Evolutionary conservation across 2,888 invertebrate genomes (phyloP).

Genomic region (Cryptosula pallasiana): DNA sequence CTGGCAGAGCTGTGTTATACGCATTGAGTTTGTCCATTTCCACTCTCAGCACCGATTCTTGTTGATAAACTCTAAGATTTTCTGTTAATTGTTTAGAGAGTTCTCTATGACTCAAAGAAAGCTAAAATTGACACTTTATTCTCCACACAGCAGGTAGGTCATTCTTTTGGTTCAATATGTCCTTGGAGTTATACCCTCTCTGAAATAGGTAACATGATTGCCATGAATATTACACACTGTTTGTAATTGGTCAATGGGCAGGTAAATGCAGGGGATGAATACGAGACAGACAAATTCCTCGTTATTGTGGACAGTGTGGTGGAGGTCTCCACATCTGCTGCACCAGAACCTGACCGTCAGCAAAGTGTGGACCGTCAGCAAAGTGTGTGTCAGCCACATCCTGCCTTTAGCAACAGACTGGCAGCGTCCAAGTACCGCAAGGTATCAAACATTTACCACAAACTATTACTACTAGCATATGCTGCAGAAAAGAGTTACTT

Average conservation of each 20-base stretch:
- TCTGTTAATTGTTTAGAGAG: not conserved
- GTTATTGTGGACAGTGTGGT: conserved; percentile 35
- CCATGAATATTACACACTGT: too few relatives aligned
- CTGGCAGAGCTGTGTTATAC: not conserved
- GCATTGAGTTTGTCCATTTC: not conserved
- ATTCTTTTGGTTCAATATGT: too few relatives aligned
- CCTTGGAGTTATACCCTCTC: too few relatives aligned
- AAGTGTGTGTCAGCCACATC: not conserved
- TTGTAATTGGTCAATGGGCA: not conserved
- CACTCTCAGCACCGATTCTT: too few relatives aligned
- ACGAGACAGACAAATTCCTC: conserved; percentile 39
- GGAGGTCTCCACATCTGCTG: not conserved
- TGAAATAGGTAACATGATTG: too few relatives aligned
- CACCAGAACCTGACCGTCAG: not conserved
- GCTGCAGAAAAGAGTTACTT: too few relatives aligned
- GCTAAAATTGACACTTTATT: conserved; percentile 4
- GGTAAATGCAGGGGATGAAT: conserved; percentile 33
- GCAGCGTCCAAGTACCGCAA: not conserved
- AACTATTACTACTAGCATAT: too few relatives aligned
- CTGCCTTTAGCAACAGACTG: not conserved
- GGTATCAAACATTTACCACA: not conserved
- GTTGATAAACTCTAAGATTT: too few relatives aligned
- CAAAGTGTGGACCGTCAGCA: too few relatives aligned
- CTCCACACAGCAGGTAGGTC: not conserved
- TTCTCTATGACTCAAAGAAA: conserved; percentile 2